phyloP scores from a whole-genome alignment of 1,140 invertebrate genomes.

The Idris sp. region DNA sequence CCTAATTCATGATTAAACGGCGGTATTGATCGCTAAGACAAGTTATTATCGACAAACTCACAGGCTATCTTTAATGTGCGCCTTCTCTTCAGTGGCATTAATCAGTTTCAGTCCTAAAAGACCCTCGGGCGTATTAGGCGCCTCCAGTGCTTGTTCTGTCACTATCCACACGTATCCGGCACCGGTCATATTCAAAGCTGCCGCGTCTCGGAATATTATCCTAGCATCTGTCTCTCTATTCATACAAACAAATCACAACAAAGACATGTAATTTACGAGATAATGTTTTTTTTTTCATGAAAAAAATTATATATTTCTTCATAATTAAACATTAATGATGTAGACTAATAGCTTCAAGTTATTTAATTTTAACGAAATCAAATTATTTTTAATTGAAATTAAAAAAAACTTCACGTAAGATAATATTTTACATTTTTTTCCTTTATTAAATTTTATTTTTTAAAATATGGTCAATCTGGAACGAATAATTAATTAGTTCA shows the following conservation, averaged over 20 bases:
- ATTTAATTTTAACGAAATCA: too few species aligned
- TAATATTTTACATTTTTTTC: too few species aligned
- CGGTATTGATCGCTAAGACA: slow-evolving; percentile 26
- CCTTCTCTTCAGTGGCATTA: slow-evolving; percentile 92
- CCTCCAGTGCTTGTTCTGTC: slow-evolving; percentile 94
- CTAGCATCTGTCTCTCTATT: slow-evolving; percentile 91
- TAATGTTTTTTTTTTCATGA: too few species aligned
- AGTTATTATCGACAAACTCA: slow-evolving; percentile 77
- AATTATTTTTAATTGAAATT: too few species aligned
- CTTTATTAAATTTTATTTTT: too few species aligned
- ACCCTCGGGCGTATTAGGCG: slow-evolving; percentile 91
- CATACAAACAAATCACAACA: slow-evolving; percentile 6
- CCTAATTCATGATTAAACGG: slow-evolving; percentile 40
- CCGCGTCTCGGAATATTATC: slow-evolving; percentile 93
- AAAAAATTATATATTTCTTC: too few species aligned
- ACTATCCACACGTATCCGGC: slow-evolving; percentile 98
- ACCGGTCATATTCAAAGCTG: slow-evolving; percentile 91
- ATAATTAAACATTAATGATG: too few species aligned
- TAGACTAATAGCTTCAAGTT: too few species aligned
- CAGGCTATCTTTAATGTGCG: slow-evolving; percentile 92
- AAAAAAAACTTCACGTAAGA: too few species aligned
- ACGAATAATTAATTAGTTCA: too few species aligned
- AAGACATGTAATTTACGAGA: slow-evolving; percentile 1
- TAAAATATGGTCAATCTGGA: too few species aligned
- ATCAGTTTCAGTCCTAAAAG: slow-evolving; percentile 91